Evolutionary conservation across 2,113 vertebrate genomes (phyloP).

Genomic region (Cryptomyrus ogoouensis): DNA sequence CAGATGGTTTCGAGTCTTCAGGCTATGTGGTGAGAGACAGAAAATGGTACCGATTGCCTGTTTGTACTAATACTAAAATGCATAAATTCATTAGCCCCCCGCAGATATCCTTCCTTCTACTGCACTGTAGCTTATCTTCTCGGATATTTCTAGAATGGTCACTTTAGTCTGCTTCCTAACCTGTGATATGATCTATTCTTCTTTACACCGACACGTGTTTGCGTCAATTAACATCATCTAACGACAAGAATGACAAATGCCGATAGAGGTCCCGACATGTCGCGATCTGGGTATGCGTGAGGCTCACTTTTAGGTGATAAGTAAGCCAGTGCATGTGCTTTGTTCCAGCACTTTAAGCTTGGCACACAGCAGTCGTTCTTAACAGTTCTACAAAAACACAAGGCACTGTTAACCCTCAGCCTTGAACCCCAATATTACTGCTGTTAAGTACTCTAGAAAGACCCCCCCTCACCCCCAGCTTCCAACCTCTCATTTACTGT

Average conservation of each 20-base stretch:
- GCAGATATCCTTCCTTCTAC: neutral
- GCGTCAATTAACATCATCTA: neutral
- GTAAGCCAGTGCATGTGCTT: constrained; percentile 35
- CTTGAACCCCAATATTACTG: constrained; percentile 38
- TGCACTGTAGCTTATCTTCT: neutral
- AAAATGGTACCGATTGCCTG: neutral
- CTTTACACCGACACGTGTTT: neutral
- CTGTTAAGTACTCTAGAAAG: constrained; percentile 11
- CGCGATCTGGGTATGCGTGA: too few relatives aligned
- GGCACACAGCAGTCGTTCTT: constrained; percentile 39
- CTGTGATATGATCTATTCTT: neutral
- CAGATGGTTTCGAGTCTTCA: neutral
- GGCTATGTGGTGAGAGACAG: neutral
- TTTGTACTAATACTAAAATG: neutral
- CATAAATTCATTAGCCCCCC: neutral
- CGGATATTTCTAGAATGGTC: neutral
- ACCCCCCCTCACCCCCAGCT: constrained; percentile 18
- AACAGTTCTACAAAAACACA: constrained; percentile 44
- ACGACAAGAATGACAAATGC: neutral
- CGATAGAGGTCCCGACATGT: neutral
- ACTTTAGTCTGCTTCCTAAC: neutral
- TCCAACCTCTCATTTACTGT: constrained; percentile 37
- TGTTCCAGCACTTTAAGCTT: constrained; percentile 44
- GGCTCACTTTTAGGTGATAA: constrained; percentile 10
- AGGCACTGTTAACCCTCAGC: constrained; percentile 41